phyloP scores from a whole-genome alignment of 2,113 vertebrate species.

The Diglossa brunneiventris region DNA sequence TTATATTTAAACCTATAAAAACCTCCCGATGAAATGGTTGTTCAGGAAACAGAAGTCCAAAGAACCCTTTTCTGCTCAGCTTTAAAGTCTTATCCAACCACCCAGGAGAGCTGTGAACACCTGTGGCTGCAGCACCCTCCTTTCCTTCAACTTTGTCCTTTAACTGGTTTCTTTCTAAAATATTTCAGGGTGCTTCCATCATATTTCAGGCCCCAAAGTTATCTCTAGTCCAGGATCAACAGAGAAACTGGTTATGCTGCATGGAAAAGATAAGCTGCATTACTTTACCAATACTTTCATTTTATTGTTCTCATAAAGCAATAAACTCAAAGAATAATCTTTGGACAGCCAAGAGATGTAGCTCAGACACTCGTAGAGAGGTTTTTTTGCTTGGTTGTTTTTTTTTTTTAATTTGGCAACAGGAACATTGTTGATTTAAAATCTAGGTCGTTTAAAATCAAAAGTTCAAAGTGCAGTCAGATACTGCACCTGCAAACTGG shows the following conservation, averaged over 20 bases:
- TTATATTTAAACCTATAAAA: neutral
- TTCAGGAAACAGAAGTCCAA: neutral
- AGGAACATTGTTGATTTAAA: neutral
- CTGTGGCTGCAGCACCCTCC: neutral
- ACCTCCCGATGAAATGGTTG: neutral
- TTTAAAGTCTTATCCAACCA: neutral
- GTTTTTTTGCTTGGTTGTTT: neutral
- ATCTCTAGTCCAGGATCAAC: neutral
- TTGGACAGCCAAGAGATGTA: neutral
- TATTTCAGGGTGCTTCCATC: neutral
- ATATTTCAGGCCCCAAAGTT: neutral
- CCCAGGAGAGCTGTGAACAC: neutral
- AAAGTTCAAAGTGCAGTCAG: constrained; percentile 40
- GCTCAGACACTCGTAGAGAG: neutral
- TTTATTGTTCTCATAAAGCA: neutral
- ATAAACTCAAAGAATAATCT: neutral
- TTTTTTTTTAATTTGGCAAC: neutral
- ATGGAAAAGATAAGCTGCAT: neutral
- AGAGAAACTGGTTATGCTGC: neutral
- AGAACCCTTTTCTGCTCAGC: neutral
- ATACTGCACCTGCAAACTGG: neutral
- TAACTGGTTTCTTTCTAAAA: neutral
- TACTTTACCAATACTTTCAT: neutral
- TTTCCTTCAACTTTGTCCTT: neutral
- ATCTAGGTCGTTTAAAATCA: neutral